Conservation (phyloP, 2,797 vertebrate species). For the Myotis findleyi region DNA sequence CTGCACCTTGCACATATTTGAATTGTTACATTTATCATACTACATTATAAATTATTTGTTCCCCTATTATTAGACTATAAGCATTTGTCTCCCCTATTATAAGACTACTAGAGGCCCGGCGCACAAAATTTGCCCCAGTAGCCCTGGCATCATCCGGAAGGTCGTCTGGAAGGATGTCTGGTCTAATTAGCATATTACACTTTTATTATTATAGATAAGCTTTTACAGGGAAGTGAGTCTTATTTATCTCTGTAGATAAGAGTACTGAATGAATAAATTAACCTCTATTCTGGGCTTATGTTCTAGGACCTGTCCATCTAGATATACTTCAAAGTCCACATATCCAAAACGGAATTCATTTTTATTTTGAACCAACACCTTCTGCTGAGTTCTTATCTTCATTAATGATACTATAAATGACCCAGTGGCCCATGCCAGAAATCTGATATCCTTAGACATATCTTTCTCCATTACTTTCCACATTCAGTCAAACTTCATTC, state of each 20-base stretch:
- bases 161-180: no score
- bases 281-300: neutral
- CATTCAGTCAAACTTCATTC: neutral
- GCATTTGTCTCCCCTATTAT: neutral
- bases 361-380: slow-evolving; percentile 43
- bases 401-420: slow-evolving; percentile 16
- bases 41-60: neutral
- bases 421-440: neutral
- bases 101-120: no score
- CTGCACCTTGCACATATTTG: neutral
- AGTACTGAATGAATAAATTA: neutral
- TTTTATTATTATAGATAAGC: neutral
- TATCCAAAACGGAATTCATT: neutral
- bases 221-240: slow-evolving; percentile 19
- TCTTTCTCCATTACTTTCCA: neutral
- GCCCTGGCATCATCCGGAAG: no score
- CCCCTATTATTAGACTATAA: neutral
- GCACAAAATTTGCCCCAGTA: no score
- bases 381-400: neutral
- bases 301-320: neutral
- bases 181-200: no score
- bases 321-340: neutral
- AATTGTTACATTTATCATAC: neutral
- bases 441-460: neutral
- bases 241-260: neutral